A percentile compares a stretch with the other conserved stretches of the same genome.
Evolutionary conservation across 2,113 vertebrate genomes (phyloP).

Genomic region (Cheirogaleus medius): DNA sequence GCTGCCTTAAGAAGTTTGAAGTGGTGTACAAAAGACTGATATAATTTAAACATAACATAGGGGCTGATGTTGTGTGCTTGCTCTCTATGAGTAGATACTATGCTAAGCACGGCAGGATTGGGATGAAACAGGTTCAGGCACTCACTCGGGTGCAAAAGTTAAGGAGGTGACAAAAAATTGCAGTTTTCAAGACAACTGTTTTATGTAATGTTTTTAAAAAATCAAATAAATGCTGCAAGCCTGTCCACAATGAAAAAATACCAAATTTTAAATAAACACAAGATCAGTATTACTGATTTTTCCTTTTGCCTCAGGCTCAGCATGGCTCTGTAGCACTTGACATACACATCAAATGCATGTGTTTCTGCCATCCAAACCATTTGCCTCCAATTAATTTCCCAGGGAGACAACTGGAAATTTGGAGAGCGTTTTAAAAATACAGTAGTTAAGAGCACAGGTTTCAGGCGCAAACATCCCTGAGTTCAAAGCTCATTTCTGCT

Average conservation of each 20-base stretch:
- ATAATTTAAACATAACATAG: neutral
- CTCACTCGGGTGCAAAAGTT: neutral
- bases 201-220: neutral
- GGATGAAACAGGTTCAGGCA: neutral
- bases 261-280: neutral
- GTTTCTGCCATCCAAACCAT: slow-evolving; percentile 19
- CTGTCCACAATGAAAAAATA: neutral
- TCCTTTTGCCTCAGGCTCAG: slow-evolving; percentile 27
- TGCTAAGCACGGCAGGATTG: neutral
- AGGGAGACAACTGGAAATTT: slow-evolving; percentile 2
- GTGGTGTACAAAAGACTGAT: neutral
- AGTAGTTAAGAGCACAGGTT: neutral
- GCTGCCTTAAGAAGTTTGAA: neutral
- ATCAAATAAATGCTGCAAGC: neutral
- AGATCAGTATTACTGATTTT: slow-evolving; percentile 17
- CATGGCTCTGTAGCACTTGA: neutral
- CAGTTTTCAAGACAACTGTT: neutral
- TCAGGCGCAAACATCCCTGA: neutral
- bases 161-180: neutral
- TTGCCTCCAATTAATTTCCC: slow-evolving; percentile 39
- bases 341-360: neutral
- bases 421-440: neutral
- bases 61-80: neutral
- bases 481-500: neutral
- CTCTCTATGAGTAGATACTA: neutral